These are phyloP conservation scores for Platyura marginata DNA, from an alignment of 1,140 invertebrate genomes.

Conservation along the genomic window DNA sequence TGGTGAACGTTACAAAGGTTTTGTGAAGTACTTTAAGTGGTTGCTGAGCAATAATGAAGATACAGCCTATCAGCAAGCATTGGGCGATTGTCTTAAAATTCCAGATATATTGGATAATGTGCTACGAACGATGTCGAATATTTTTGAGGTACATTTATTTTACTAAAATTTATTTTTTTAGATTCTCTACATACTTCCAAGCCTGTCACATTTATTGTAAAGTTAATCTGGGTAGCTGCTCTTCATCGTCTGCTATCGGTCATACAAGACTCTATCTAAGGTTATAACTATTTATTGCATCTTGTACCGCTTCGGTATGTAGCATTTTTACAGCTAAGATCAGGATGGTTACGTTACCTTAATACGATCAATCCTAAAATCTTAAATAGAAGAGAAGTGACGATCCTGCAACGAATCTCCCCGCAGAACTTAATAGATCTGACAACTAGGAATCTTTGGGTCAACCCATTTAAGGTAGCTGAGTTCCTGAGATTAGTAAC, in stretches of 20 bases:
- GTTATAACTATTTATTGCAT: too few relatives aligned
- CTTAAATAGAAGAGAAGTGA: too few relatives aligned
- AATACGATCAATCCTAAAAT: too few relatives aligned
- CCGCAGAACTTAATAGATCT: too few relatives aligned
- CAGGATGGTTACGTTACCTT: too few relatives aligned
- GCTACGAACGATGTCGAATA: slow-evolving; percentile 32
- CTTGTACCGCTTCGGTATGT: too few relatives aligned
- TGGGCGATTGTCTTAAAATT: slow-evolving; percentile 35
- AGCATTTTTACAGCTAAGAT: too few relatives aligned
- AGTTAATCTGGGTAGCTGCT: too few relatives aligned
- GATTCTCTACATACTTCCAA: background rate
- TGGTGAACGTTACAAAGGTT: slow-evolving; percentile 5
- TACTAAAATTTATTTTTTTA: background rate
- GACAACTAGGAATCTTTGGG: too few relatives aligned
- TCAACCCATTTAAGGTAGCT: too few relatives aligned
- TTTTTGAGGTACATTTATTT: slow-evolving; percentile 27
- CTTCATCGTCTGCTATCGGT: background rate
- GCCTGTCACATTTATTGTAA: background rate
- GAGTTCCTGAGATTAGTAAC: too few relatives aligned
- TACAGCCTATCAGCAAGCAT: slow-evolving; percentile 29
- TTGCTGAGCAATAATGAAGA: slow-evolving; percentile 12
- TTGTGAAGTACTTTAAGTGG: slow-evolving; percentile 10
- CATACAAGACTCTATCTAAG: background rate
- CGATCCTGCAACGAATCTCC: too few relatives aligned
- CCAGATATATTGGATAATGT: slow-evolving; percentile 33